Evolutionary conservation across 2,888 invertebrate species (phyloP), one percentile per base, ranked within the genome.

Genomic region (Podotricha telesiphe): DNA sequence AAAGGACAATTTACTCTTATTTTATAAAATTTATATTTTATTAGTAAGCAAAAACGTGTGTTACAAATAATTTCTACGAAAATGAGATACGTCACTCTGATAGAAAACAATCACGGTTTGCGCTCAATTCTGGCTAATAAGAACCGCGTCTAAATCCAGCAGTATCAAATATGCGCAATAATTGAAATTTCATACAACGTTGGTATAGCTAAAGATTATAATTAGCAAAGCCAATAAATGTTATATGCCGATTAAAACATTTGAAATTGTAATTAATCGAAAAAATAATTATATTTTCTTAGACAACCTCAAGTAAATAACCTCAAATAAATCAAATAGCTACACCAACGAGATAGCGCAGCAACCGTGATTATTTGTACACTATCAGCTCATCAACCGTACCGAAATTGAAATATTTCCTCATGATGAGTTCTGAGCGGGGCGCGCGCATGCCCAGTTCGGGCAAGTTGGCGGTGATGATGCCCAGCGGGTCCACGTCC

Each of bases 401-500:
- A 93, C 93, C 92, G 83, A 93, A 93, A 78, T 91, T 92, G 92
- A 92, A 93, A 92, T 93, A 93, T 92, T 93, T 93, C 92, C 93
- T 91, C 92, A 93, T 92, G 90, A 93, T 93, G 88, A 92, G 91
- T 89, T 93, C 93, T 87, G 92, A 92, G 87, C 83, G 75, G 65
- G 87, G 90, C 74, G 91, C 93, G 78, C 93, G 91, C 90, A 90
- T 87, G 86, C 93, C 93, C 86, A 93, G 86, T 77, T 82, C 82
- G 81, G 93, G 93, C 90, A 94, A 94, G 87, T 94, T 94, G 84
- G 95, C 94, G 93, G 95, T 95, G 91, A 94, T 96, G 94, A 99
- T 98, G 94, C 96, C 97, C 88, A 99, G 95, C 79, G 99, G 98
- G 94, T 99, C 98, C 94, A 98, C 94, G 87, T 96, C 96, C 79